Evolutionary conservation across 2,113 vertebrate species (phyloP).

Genomic region (Corydoras sp.): DNA sequence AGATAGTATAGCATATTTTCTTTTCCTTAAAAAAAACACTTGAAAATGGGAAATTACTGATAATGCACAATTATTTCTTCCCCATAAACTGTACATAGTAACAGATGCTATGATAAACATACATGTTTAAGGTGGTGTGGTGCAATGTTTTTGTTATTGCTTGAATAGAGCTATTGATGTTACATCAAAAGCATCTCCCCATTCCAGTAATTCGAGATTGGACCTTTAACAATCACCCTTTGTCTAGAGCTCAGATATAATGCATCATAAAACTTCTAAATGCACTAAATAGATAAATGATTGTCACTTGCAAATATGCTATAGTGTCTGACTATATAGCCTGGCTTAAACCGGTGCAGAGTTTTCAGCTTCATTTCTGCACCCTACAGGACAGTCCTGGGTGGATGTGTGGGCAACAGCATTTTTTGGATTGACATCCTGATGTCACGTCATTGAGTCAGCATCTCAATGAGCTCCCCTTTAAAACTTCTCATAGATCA

Average conservation of each 20-base stretch:
- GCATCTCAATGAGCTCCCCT: slow-evolving; percentile 57
- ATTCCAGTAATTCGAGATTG: slow-evolving; percentile 23
- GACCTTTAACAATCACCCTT: slow-evolving; percentile 6
- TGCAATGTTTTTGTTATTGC: slow-evolving; percentile 8
- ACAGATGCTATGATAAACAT: slow-evolving; percentile 8
- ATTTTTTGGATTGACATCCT: slow-evolving; percentile 39
- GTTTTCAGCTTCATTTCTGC: slow-evolving; percentile 13
- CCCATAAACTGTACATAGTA: not conserved
- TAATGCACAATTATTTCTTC: not conserved
- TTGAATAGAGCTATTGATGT: slow-evolving; percentile 10
- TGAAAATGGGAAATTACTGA: not conserved
- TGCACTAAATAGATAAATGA: no score
- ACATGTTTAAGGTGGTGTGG: slow-evolving; percentile 12
- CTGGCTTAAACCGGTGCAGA: slow-evolving; percentile 16
- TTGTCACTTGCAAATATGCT: no score
- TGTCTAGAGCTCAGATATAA: slow-evolving; percentile 4
- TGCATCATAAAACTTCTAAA: not conserved
- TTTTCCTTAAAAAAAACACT: no score
- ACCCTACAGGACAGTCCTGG: slow-evolving; percentile 10
- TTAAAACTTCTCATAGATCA: slow-evolving; percentile 46
- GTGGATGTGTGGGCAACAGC: slow-evolving; percentile 39
- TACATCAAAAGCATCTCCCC: slow-evolving; percentile 10
- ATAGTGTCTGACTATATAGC: not conserved
- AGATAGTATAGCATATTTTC: no score
- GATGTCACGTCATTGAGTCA: slow-evolving; percentile 56